Evolutionary conservation across 2,888 invertebrate genomes (phyloP), one percentile per base, ranked within the genome.

Genomic region (Volucella inanis): DNA sequence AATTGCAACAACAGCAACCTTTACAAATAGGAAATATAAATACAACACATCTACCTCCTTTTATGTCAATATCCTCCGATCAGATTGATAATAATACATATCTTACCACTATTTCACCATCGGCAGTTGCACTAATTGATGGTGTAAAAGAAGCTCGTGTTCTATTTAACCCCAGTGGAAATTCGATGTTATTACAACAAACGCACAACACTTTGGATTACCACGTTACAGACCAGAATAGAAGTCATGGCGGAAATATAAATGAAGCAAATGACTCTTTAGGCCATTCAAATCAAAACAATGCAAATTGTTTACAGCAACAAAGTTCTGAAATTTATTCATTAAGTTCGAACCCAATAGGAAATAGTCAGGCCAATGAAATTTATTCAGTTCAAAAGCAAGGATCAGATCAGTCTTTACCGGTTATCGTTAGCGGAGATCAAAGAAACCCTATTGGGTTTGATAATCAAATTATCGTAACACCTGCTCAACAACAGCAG

Each of bases 71-170:
- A 2, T 2, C 45, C 3, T 10, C 39, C 1, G 57, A 47, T 10
- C 62, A 68, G 18, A 31, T 72, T 0, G 77, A 81, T 68, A 59
- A 15, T 31, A 75, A 52, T 14, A 52, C 43, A 14, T 54, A 50
- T 8, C 14, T 64, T 0, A 39, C 68, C 47, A 70, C 22, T 12
- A 47, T 41, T 12, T 45, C 70, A 3, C 38, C 70, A 15, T 4
- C 54, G 12, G 38, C 12, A 45, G 38, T 31, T 15, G 54, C 65
- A 8, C 10, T 50, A 1, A 52, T 79, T n/a, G 78, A 80, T 8
- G 68, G 55, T 22, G 87, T 88, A 12, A 89, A 89, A 67, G 91
- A 90, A 61, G 90, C 90, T 49, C 88, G 89, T 12, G 89, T 90
- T 47, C 49, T 87, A 18, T 18, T 79, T 10, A 87, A 85, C 70